Conservation (phyloP, 2,113 vertebrate species). For the Carlito syrichta region DNA sequence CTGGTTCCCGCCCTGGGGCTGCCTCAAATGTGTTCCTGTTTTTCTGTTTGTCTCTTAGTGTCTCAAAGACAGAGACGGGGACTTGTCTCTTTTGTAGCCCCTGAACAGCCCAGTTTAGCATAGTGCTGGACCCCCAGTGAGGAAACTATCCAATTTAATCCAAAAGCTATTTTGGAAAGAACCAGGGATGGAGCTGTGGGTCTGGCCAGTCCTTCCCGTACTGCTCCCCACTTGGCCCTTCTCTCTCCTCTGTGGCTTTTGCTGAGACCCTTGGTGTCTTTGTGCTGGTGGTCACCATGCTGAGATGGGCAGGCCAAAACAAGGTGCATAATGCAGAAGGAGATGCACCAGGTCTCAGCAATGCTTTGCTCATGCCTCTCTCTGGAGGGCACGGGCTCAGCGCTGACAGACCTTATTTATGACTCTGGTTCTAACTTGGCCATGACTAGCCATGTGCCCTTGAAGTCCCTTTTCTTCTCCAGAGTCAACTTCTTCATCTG, state of each 20-base stretch:
- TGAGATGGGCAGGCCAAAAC: fast-evolving
- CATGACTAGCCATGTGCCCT: fast-evolving
- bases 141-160: not conserved
- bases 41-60: not conserved
- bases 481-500: fast-evolving
- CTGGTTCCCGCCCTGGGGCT: not conserved
- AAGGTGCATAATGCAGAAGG: not conserved
- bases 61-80: not conserved
- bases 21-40: not conserved
- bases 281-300: fast-evolving
- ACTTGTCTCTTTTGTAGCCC: fast-evolving
- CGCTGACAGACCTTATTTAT: fast-evolving
- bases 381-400: not conserved
- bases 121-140: not conserved
- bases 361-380: not conserved
- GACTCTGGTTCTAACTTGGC: not conserved
- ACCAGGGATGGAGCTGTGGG: not conserved
- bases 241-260: not conserved
- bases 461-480: not conserved
- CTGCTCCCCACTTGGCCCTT: not conserved
- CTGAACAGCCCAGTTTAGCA: not conserved
- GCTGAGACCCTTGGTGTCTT: not conserved
- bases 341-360: fast-evolving
- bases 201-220: fast-evolving
- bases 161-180: not conserved